Base-by-base conservation (phyloP, 2,888 invertebrate genomes). In the Biston stratarius region DNA sequence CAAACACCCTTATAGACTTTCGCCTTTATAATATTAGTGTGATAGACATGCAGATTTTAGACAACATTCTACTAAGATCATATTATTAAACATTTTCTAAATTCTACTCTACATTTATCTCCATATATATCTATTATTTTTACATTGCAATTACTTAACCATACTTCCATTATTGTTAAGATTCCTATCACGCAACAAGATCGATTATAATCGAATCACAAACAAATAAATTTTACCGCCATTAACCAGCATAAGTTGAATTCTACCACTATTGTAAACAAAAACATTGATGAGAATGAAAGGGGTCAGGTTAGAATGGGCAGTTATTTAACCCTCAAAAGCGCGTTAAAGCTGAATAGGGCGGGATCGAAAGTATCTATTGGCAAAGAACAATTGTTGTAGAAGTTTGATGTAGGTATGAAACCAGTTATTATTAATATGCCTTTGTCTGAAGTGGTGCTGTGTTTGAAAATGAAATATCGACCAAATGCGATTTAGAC, bases 341-440 rank as follows among this genome's bases (percentile, higher is more conserved):
- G 85, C 82, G 87, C 86, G 88, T 91, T 92, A 91, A 90, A 90
- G 85, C 88, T 87, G 88, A 87, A 90, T 90, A 86, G 87, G 86
- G 79, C 76, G 75, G 82, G 82, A 81, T 80, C 78, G 79, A 83
- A 85, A 82, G 77, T 78, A 82, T 80, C 77, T 82, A 74, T 78
- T 73, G 66, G 52, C 71, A 74, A 63, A 73, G 72, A 72, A 60
- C 59, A 74, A 53, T 64, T 47, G 36, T 10, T 11, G 45, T 52
- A 61, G 36, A 64, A 34, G 56, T 36, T 42, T 52, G 45, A 45
- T 14, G 8, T 56, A 44, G 44, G 60, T 40, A 5, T 6, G 9
- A 14, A 34, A 33, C 24, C 1, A 44, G 9, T 52, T 55, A 14
- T 51, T 6, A 44, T 44, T 12, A 12, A n/a, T 6, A 44, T n/a